Evolutionary conservation across 2,113 vertebrate genomes (phyloP).

Genomic region (Megaptera novaeangliae): DNA sequence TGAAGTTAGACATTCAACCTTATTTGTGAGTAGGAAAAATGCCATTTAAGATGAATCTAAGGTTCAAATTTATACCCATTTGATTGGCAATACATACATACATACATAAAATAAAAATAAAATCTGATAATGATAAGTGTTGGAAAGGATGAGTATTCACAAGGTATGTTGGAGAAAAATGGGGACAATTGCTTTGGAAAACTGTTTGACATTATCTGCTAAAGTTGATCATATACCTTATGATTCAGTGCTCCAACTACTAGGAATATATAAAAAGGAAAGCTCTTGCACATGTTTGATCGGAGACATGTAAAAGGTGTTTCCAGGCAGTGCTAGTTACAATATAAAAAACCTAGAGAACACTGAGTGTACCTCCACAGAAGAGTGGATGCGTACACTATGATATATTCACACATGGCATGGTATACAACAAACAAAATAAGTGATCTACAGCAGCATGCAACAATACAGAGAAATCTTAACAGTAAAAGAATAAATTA

Average conservation of each 20-base stretch:
- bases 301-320: background rate
- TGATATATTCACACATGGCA: background rate
- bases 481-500: background rate
- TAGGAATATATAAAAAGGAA: background rate
- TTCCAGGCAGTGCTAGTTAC: background rate
- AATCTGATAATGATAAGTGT: background rate
- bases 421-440: background rate
- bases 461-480: too few species aligned
- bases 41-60: background rate
- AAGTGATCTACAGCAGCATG: background rate
- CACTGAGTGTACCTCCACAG: background rate
- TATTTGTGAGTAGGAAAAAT: background rate
- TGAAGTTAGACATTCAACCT: background rate
- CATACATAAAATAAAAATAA: background rate
- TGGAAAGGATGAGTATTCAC: background rate
- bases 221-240: background rate
- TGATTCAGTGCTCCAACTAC: background rate
- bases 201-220: background rate
- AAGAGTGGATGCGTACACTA: background rate
- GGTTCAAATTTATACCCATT: background rate
- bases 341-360: background rate
- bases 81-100: background rate
- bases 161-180: background rate
- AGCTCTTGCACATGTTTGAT: background rate
- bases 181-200: background rate